Base-by-base conservation (phyloP, 2,888 invertebrate species). In the Glyphotaelius pellucidus region DNA sequence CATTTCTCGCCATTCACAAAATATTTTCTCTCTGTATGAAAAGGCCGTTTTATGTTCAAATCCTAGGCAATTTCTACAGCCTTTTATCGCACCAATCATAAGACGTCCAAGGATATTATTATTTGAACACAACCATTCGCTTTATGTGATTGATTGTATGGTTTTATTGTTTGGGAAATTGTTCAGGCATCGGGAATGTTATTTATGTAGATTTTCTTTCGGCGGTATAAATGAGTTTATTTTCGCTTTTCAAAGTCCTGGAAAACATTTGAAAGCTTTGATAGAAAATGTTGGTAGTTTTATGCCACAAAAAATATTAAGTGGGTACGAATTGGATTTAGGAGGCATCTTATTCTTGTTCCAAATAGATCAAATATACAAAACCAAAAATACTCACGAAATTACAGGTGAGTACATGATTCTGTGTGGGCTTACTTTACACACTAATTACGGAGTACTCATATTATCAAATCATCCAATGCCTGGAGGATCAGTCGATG, bases 401-500 rank as follows among this genome's bases (percentile, higher is more conserved):
- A 83, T 83, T 83, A 83, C 19, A 35, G 38, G 35, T 47, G 30
- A 30, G 86, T 79, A 89, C 79, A 32, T 19, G 38, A 35, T 80
- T 79, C 38, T 89, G 88, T 89, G 88, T 80, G 88, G 88, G 88
- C 88, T 79, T 35, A 89, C 31, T 89, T 89, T 35, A 89, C 30
- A 89, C 25, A 38, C 80, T 89, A 89, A 89, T 89, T 80, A 89
- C 35, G 80, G 35, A 89, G 88, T 89, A 80, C 15, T 30, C 2
- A 35, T 42, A 86, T 86, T 86, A 79, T 79, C 38, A 42, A 79
- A 79, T 89, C 35, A 31, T 35, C 79, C 30, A 38, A n/a, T 14
- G 79, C 35, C 88, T 79, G 9, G 19, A 38, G 79, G 32, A 67
- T 9, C 35, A 38, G 52, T n/a, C 52, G 42, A 32, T 12, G 80